Evolutionary conservation across 2,888 invertebrate genomes (phyloP).

Genomic region (Myopa tessellatipennis): DNA sequence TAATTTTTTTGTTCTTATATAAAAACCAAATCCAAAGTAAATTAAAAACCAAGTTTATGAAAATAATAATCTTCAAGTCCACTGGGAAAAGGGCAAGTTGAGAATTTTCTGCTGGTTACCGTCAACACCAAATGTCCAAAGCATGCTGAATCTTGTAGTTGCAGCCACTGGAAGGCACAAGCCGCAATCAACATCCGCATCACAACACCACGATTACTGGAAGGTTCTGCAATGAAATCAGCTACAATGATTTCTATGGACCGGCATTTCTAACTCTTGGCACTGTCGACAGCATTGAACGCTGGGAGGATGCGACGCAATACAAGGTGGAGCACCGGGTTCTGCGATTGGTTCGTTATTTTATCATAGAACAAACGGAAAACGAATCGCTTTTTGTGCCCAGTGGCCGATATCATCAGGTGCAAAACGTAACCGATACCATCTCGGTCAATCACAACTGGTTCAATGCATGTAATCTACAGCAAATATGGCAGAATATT

Average conservation of each 20-base stretch:
- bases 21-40: not conserved
- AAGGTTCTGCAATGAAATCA: slow-evolving; percentile 47
- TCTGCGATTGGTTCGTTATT: slow-evolving; percentile 66
- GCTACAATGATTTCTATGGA: slow-evolving; percentile 74
- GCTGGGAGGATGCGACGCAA: not conserved
- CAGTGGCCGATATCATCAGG: slow-evolving; percentile 97
- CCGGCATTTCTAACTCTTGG: slow-evolving; percentile 75
- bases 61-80: not conserved
- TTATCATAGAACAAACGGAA: slow-evolving; percentile 79
- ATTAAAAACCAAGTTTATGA: too few species aligned
- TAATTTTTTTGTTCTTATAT: slow-evolving; percentile 1
- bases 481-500: slow-evolving; percentile 78
- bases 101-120: not conserved
- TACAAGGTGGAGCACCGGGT: not conserved
- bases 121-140: slow-evolving; percentile 24
- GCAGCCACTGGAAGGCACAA: slow-evolving; percentile 12
- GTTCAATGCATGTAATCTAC: slow-evolving; percentile 91
- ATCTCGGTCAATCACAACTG: slow-evolving; percentile 99
- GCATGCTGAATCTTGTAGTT: slow-evolving; percentile 12
- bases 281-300: slow-evolving; percentile 74
- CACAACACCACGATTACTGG: slow-evolving; percentile 1
- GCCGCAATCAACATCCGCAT: not conserved
- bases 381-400: slow-evolving; percentile 88
- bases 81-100: not conserved
- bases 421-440: slow-evolving; percentile 90